Evolutionary conservation across 2,888 invertebrate species (phyloP), one percentile per base, ranked within the genome.

Genomic region (Cryptus armator): DNA sequence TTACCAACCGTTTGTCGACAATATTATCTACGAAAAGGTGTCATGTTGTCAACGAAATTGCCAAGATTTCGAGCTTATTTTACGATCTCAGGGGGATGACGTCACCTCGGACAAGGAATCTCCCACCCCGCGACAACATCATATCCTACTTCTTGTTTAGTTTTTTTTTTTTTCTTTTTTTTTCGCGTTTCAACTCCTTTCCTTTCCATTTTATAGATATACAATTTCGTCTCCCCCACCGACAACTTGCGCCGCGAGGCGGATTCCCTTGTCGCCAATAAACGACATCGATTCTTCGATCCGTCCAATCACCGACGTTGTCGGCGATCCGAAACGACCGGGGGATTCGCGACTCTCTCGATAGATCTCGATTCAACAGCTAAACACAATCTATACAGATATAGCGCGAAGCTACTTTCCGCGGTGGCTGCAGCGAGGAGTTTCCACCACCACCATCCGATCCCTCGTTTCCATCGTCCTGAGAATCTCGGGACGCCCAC

Each of bases 401-500:
- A 46, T 83, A 66, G 53, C 32, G 43, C n/a, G 14, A 6, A 46
- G n/a, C 46, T 10, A 71, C 76, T 68, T 80, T 80, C 68, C 80
- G 67, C 19, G 32, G 56, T 62, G 56, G 48, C 64, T 62, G 70
- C 59, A 43, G 68, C 72, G 79, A 46, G 59, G 67, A 51, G 66
- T 83, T 81, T 81, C 78, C 79, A 72, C 71, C 68, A 66, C 43
- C 43, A 29, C 43, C 44, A 12, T 32, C 66, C 56, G 56, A 83
- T 59, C 81, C 32, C 53, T 24, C 51, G 51, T 56, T 43, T 64
- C 78, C 70, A 64, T 62, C 77, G 71, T 81, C 68, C 72, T 74
- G 56, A 68, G 68, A 77, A 67, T 14, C 76, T 67, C 62, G 85
- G 81, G 85, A 89, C 91, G 89, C 91, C 92, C 89, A 91, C 92